A percentile compares a stretch with the other conserved stretches of the same genome.
phyloP scores from a whole-genome alignment of 2,797 vertebrate genomes.

The Anabas testudineus region DNA sequence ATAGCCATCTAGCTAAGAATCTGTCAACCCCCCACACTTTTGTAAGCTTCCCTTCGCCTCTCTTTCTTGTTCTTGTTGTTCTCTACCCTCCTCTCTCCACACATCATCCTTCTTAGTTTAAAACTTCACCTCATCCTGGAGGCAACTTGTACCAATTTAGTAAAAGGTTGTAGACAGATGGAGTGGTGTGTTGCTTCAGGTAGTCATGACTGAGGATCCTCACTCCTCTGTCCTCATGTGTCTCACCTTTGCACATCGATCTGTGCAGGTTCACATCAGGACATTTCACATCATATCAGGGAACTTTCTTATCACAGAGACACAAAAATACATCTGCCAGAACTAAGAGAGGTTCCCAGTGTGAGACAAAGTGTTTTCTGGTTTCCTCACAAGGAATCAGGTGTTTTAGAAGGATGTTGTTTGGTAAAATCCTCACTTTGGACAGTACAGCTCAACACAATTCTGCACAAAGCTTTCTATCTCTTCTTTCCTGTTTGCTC shows the following conservation, averaged over 20 bases:
- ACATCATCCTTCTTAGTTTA: neutral
- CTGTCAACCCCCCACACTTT: constrained; percentile 3
- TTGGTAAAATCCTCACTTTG: neutral
- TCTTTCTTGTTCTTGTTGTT: neutral
- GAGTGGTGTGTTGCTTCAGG: neutral
- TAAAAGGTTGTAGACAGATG: neutral
- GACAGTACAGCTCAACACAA: too few relatives aligned
- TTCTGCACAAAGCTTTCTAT: too few relatives aligned
- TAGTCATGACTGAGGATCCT: neutral
- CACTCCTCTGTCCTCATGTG: neutral
- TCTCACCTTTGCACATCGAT: neutral
- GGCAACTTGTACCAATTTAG: neutral
- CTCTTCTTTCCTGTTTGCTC: too few relatives aligned
- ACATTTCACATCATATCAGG: constrained; percentile 15
- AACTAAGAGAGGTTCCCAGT: neutral
- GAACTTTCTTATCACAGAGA: constrained; percentile 2
- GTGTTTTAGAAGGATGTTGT: neutral
- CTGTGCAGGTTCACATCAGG: neutral
- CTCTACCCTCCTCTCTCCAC: neutral
- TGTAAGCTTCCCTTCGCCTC: neutral
- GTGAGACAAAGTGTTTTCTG: neutral
- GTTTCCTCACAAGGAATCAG: neutral
- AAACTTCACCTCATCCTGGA: neutral
- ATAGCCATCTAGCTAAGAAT: constrained; percentile 8
- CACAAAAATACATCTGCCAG: neutral